Evolutionary conservation across 2,113 vertebrate species (phyloP), one percentile per base, ranked within the genome.

Genomic region (Tupaia tana): DNA sequence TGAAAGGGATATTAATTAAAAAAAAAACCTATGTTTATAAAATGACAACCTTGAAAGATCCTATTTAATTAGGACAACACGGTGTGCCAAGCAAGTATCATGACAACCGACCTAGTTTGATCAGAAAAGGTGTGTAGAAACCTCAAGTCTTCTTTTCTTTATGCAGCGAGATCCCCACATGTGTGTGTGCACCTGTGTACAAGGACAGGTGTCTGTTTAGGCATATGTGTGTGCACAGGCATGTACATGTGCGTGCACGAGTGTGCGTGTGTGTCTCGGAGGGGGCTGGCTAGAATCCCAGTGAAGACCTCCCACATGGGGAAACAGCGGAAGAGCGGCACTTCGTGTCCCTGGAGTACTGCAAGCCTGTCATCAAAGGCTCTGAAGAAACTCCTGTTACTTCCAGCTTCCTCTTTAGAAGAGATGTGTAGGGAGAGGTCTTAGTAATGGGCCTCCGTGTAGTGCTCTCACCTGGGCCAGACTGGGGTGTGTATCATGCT

Each of bases 151-250:
- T 13, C 15, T 63, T 80, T 77, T 67, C 34, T 7, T 52, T 19
- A 43, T 27, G n/a, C 75, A 75, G 12, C 13, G 66, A 95, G 67
- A 85, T 4, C 14, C 18, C 22, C 56, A 25, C 52, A 24, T 31
- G 3, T 52, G 7, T 12, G 8, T 25, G 24, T 34, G 22, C 20
- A 25, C 27, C 10, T 1, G 1, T 52, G 34, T 43, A 34, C 18
- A 6, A 22, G 7, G 43, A 43, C 43, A 43, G 43, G 43, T 77
- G 77, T 16, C 16, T 56, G 22, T 25, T 67, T 18, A 16, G 8
- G 20, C 25, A n/a, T 25, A 29, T 5, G 1, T 3, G 1, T 16
- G 43, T 6, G 15, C 25, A 7, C 12, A 2, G 4, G 4, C 7
- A 6, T 6, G 8, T 8, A 5, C 31, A 61, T 34, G 27, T 31